Base-by-base conservation (phyloP, 92 coral and sea anemone species). In the Heliopora coerulea region DNA sequence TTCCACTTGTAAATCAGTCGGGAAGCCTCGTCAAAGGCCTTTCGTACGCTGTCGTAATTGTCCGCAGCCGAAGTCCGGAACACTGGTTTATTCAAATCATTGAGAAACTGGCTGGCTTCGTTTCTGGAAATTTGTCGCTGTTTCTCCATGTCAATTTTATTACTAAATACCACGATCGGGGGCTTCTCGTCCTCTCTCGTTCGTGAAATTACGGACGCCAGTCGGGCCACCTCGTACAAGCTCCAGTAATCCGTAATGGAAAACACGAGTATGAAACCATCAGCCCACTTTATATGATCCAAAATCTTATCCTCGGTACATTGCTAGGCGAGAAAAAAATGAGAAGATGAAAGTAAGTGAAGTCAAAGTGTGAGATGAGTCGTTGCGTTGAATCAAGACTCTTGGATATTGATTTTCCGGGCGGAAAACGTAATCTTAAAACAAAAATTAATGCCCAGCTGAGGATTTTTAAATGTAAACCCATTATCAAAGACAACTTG, bases 21-120 rank as follows among this genome's bases (percentile, higher is more conserved):
- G 18, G 77, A 70, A 30, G 77, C 77, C 35, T 70, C 77, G 62
- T 70, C 77, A 25, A 70, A 70, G 19, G 62, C 77, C 50, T 17
- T 54, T 54, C 77, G 77, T 50, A 70, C 77, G 25, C 63, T 70
- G 77, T 70, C 77, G 62, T 70, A 70, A 70, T 70, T 70, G 62
- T 70, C 26, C 63, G 77, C 77, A 5, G 77, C 77, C 31, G 77
- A 70, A 1, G 63, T 70, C 35, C 52, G 48, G 64, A 70, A 70
- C 29, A 70, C 77, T 18, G 77, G 77, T 35, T 70, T 70, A 8
- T 63, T 63, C 8, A 70, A 63, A 70, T 70, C 77, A 34, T 70
- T 70, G 17, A 70, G 50, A 26, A 70, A 70, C 58, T 70, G 77
- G 20, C 58, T 52, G 21, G 63, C 77, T 34, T 70, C 77, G 25